Evolutionary conservation across 1,140 invertebrate species (phyloP).

Genomic region (Myzus persicae): DNA sequence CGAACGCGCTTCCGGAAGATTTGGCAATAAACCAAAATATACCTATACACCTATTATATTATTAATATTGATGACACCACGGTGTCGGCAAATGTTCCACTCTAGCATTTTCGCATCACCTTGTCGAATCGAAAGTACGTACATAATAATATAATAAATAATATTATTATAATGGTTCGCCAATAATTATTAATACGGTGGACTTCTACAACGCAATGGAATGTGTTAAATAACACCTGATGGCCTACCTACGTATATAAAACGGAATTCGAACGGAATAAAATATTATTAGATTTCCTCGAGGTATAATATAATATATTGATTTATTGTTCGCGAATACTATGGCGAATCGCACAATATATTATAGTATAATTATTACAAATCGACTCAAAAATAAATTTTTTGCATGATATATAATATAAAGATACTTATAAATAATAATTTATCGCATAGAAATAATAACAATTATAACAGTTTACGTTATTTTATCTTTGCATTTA

Average conservation of each 20-base stretch:
- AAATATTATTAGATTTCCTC: not conserved
- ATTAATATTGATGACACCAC: not conserved
- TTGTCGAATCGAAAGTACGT: not conserved
- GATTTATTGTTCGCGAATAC: conserved; percentile 14
- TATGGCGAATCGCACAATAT: conserved; percentile 33
- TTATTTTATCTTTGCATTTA: conserved; percentile 19
- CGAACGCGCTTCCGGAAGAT: not conserved
- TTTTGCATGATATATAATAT: not conserved
- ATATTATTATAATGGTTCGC: not conserved
- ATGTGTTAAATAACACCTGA: not conserved
- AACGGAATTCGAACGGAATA: not conserved
- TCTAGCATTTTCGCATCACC: not conserved
- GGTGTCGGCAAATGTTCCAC: not conserved
- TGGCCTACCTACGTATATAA: not conserved
- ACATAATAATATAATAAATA: not conserved
- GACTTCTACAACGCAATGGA: not conserved
- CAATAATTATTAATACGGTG: not conserved
- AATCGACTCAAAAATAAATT: not conserved
- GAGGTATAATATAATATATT: not conserved
- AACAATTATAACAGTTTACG: not conserved
- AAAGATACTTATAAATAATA: conserved; percentile 19
- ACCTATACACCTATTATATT: not conserved
- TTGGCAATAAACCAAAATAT: not conserved
- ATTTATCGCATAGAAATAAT: conserved; percentile 5
- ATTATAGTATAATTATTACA: not conserved